Evolutionary conservation across 2,888 invertebrate genomes (phyloP), one percentile per base, ranked within the genome.

Genomic region (Encarsia formosa): DNA sequence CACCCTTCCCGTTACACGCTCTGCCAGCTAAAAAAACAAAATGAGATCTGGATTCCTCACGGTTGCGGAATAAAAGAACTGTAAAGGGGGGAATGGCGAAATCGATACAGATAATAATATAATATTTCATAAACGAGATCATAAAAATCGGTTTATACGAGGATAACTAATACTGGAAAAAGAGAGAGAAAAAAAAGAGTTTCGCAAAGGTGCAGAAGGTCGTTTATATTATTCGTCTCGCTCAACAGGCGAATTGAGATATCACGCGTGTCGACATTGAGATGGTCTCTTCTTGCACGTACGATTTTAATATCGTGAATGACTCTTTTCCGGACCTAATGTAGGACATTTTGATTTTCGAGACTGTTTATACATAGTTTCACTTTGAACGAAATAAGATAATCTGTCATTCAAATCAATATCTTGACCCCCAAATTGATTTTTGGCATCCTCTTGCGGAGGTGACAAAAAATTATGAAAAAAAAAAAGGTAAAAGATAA

Each of bases 211-310:
- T 31, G 40, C 45, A n/a, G 43, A 43, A 53, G 54, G 47, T 47
- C 46, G 34, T 47, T 29, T 54, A 29, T 9, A 49, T 54, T 22
- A 5, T 3, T 26, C 44, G 45, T 35, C 20, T 26, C 22, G 43
- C 24, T 47, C 38, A 50, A 54, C 40, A 38, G 50, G 23, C 19
- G 26, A 50, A 54, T 54, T 47, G 41, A 29, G 35, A 48, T 47
- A 44, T 54, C 47, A 38, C 29, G 51, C 37, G 32, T 34, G 48
- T 48, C 44, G 29, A 34, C 38, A 42, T 26, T 15, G 32, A 24
- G 31, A 15, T 18, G 15, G 19, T 34, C 13, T 15, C 1, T 37
- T 16, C 29, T 19, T 29, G 22, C 4, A 34, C 5, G 13, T 26
- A 16, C 32, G 31, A 47, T 42, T 8, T n/a, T 2, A 39, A 15